These are phyloP conservation scores for Yponomeuta plumbellus DNA, from an alignment of 2,888 invertebrate genomes.

Conservation along the genomic window DNA sequence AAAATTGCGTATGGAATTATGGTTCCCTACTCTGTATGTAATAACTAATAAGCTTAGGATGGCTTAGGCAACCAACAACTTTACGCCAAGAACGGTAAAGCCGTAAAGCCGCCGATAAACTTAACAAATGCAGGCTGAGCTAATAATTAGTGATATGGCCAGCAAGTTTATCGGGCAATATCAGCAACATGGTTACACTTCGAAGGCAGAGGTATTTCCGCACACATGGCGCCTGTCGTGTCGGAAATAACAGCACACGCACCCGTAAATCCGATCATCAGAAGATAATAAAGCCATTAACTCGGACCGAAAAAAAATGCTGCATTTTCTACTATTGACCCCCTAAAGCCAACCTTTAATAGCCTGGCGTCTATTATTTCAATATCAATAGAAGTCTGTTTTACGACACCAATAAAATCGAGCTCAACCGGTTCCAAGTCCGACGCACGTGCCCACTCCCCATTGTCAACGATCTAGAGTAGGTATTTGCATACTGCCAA, in stretches of 20 bases:
- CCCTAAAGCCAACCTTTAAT: slow-evolving; percentile 16
- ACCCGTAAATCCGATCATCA: slow-evolving; percentile 34
- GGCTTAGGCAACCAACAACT: not conserved
- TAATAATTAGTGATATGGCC: slow-evolving; percentile 12
- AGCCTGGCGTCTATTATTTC: slow-evolving; percentile 14
- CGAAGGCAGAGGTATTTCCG: slow-evolving; percentile 18
- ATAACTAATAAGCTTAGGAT: too few species aligned
- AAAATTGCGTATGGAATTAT: not conserved
- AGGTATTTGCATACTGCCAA: slow-evolving; percentile 20
- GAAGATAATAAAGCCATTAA: slow-evolving; percentile 28
- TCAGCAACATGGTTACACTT: slow-evolving; percentile 13
- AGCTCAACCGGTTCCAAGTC: slow-evolving; percentile 11
- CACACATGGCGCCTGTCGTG: slow-evolving; percentile 15
- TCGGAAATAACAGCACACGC: slow-evolving; percentile 26
- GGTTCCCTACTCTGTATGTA: not conserved
- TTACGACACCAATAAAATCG: slow-evolving; percentile 21
- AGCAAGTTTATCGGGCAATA: slow-evolving; percentile 15
- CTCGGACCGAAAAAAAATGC: slow-evolving; percentile 22
- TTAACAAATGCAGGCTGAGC: slow-evolving; percentile 17
- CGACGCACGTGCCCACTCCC: slow-evolving; percentile 19
- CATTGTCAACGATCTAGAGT: slow-evolving; percentile 16
- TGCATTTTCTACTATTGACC: slow-evolving; percentile 11
- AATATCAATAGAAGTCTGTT: slow-evolving; percentile 15
- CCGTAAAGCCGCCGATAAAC: slow-evolving; percentile 3
- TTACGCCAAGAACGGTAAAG: not conserved